Percentiles rank a stretch among this genome's conserved stretches.
phyloP scores from a whole-genome alignment of 2,113 vertebrate genomes.

The Anarhynchus alexandrinus region DNA sequence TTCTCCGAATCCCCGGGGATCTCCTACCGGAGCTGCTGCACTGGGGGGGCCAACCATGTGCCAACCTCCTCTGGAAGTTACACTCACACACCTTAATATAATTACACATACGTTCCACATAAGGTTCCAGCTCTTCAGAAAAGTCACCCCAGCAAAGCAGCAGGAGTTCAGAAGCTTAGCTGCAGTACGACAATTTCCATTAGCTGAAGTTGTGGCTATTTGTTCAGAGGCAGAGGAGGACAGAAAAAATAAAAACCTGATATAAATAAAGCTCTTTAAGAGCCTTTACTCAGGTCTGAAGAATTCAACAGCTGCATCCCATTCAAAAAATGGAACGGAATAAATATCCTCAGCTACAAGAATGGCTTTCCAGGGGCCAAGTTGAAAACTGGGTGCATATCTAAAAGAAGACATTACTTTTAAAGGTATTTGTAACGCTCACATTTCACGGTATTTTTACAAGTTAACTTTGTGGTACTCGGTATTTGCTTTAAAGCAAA shows the following conservation, averaged over 20 bases:
- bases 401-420: neutral
- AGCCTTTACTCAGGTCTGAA: conserved; percentile 43
- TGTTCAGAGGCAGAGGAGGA: neutral
- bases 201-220: neutral
- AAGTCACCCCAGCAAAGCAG: neutral
- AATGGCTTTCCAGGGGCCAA: neutral
- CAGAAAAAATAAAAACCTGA: neutral
- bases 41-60: rapidly evolving
- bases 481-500: neutral
- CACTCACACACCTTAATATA: neutral
- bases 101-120: neutral
- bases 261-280: conserved; percentile 34
- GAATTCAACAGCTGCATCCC: conserved; percentile 60
- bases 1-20: neutral
- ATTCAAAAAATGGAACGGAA: conserved; percentile 38
- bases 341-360: conserved; percentile 29
- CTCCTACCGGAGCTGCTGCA: neutral
- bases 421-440: neutral
- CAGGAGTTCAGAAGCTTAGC: neutral
- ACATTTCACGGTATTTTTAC: neutral
- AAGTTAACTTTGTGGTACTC: neutral
- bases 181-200: neutral
- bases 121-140: neutral
- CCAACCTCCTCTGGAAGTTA: neutral
- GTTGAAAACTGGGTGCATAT: neutral